A percentile compares a stretch with the other conserved stretches of the same genome.
Evolutionary conservation across 2,113 vertebrate genomes (phyloP).

Genomic region (Centropristis striata): DNA sequence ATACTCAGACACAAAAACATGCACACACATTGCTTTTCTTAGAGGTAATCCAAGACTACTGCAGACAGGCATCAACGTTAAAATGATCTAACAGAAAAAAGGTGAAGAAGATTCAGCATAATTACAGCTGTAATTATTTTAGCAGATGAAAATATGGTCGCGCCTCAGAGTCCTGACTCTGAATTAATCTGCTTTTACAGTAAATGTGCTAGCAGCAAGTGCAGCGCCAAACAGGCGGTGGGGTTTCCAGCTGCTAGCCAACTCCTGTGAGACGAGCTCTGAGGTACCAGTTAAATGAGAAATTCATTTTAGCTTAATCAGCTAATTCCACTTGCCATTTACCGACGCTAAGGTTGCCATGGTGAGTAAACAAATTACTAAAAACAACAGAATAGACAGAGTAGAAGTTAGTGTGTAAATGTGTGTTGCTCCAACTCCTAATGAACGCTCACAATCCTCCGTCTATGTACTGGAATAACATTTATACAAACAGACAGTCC

Average conservation of each 20-base stretch:
- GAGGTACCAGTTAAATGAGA: slow-evolving; percentile 55
- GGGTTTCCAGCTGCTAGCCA: slow-evolving; percentile 54
- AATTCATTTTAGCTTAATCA: slow-evolving; percentile 70
- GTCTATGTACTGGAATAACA: slow-evolving; percentile 70
- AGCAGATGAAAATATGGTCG: slow-evolving; percentile 48
- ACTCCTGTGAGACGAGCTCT: slow-evolving; percentile 53
- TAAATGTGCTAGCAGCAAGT: slow-evolving; percentile 38
- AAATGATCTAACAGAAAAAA: slow-evolving; percentile 14
- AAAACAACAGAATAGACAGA: slow-evolving; percentile 31
- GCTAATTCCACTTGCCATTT: slow-evolving; percentile 66
- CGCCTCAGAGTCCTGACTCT: slow-evolving; percentile 27
- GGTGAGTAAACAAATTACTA: slow-evolving; percentile 66
- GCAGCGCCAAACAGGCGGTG: slow-evolving; percentile 55
- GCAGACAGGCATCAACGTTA: slow-evolving; percentile 2
- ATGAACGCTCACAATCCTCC: slow-evolving; percentile 52
- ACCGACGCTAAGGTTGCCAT: slow-evolving; percentile 64
- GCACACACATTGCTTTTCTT: neutral
- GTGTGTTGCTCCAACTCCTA: slow-evolving; percentile 49
- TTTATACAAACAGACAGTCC: slow-evolving; percentile 69
- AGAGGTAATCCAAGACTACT: neutral
- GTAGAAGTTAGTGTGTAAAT: slow-evolving; percentile 20
- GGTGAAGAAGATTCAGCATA: slow-evolving; percentile 29
- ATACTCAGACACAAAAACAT: neutral
- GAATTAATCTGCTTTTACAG: slow-evolving; percentile 47
- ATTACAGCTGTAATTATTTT: slow-evolving; percentile 45